Base-by-base conservation (phyloP, 2,888 invertebrate genomes). In the Agrotis clavis region DNA sequence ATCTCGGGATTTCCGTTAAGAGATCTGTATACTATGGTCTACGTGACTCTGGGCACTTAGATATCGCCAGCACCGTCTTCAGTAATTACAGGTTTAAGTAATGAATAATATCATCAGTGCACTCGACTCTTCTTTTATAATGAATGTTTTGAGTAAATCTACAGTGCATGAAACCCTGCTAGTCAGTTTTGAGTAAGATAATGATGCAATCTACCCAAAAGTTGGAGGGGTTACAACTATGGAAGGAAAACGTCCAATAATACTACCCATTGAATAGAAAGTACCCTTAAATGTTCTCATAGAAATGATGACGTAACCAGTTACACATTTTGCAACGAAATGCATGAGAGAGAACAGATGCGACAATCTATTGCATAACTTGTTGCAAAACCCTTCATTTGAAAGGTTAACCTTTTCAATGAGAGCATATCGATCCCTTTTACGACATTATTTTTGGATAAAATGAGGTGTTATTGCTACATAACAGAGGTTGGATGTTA, bases 11-110 rank as follows among this genome's bases (percentile, higher is more conserved):
- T 85, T 62, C 71, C 80, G 47, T 48, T 57, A 53, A 62, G 2
- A 71, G 30, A 63, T 64, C 25, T 56, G 50, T 54, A 21, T 66
- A 19, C n/a, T 14, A 11, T 73, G 51, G 82, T 60, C 71, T 86
- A 86, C 86, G 84, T 84, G 86, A 84, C 77, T 76, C 4, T 5
- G 30, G 25, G 13, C 82, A 75, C 35, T 74, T 45, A 41, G n/a
- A 45, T 63, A 62, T 41, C 18, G 45, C 14, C 53, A 65, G 11
- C n/a, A 48, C 19, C n/a, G 25, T 30, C 61, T 74, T 56, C 59
- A 61, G 48, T 60, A 68, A 66, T 74, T 25, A 51, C 18, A 19
- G 19, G 35, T 57, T 57, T 74, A 30, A 60, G 16, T 47, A 14
- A 50, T 77, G 41, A 67, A 21, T 53, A 45, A 47, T 13, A 50